These are phyloP conservation scores for Mesembrinibis cayennensis DNA, from an alignment of 2,113 vertebrate genomes.

Conservation along the genomic window DNA sequence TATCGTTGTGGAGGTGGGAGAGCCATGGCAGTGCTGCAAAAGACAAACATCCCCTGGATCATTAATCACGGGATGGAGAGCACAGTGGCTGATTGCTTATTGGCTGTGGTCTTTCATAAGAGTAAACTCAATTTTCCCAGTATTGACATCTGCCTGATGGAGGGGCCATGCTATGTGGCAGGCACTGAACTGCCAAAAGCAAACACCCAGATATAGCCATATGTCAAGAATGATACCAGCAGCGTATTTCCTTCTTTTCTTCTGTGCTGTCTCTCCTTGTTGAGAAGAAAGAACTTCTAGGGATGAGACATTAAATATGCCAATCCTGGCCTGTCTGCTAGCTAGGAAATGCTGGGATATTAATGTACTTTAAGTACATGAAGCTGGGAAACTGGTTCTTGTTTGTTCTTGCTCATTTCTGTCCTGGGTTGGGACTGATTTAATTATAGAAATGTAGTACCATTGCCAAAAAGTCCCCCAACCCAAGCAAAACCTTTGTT, in stretches of 20 bases:
- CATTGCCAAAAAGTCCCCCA: neutral
- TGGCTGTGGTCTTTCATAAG: constrained; percentile 5
- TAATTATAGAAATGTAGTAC: neutral
- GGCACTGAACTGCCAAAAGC: neutral
- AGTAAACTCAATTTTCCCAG: constrained; percentile 17
- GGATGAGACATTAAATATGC: neutral
- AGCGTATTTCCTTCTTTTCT: neutral
- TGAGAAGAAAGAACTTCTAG: neutral
- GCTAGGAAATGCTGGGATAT: neutral
- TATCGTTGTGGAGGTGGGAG: neutral
- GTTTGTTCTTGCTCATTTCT: neutral
- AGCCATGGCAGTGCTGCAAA: neutral
- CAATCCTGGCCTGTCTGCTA: neutral
- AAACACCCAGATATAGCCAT: neutral
- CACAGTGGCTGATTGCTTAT: neutral
- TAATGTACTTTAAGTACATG: neutral
- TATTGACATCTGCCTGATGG: constrained; percentile 5
- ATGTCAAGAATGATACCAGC: neutral
- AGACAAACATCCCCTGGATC: neutral
- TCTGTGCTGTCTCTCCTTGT: neutral
- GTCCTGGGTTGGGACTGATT: neutral
- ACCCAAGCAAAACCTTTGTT: neutral
- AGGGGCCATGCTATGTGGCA: neutral
- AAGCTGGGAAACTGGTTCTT: neutral
- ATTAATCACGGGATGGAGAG: neutral